Evolutionary conservation across 2,888 invertebrate genomes (phyloP).

Genomic region (Blera fallax): DNA sequence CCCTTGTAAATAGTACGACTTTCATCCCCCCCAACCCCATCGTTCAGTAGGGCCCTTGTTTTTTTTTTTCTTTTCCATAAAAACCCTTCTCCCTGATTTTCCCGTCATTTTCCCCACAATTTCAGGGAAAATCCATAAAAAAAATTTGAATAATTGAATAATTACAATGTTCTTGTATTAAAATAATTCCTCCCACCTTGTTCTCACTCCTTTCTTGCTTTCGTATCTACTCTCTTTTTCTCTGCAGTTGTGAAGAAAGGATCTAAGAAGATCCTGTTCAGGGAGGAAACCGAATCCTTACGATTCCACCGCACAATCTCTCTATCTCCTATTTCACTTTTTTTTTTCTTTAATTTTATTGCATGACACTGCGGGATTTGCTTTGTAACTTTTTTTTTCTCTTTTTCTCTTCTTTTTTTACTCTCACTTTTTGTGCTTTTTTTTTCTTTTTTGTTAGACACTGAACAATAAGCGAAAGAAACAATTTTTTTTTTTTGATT

Average conservation of each 20-base stretch:
- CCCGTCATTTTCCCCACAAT: not conserved
- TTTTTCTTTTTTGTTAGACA: slow-evolving; percentile 8
- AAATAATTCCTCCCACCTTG: slow-evolving; percentile 68
- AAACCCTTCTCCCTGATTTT: not conserved
- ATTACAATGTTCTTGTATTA: slow-evolving; percentile 23
- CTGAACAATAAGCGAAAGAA: slow-evolving; percentile 32
- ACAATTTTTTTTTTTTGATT: slow-evolving; percentile 12
- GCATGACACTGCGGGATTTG: slow-evolving; percentile 52
- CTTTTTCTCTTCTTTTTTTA: slow-evolving; percentile 26
- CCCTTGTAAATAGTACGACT: slow-evolving; percentile 12
- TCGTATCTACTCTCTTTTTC: slow-evolving; percentile 41
- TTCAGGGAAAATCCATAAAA: slow-evolving; percentile 31
- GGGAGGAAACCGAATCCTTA: slow-evolving; percentile 51
- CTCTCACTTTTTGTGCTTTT: slow-evolving; percentile 65
- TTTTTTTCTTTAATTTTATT: slow-evolving; percentile 18
- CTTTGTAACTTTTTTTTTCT: slow-evolving; percentile 25
- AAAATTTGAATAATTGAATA: slow-evolving; percentile 40
- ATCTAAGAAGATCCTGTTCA: slow-evolving; percentile 24
- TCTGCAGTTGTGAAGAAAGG: slow-evolving; percentile 12
- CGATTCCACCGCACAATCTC: slow-evolving; percentile 40
- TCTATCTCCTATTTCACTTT: slow-evolving; percentile 43
- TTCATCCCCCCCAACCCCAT: slow-evolving; percentile 9
- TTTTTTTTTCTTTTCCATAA: no score
- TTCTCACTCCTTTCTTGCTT: slow-evolving; percentile 32
- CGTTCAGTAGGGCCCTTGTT: not conserved